A percentile compares a stretch with the other conserved stretches of the same genome.
Evolutionary conservation across 2,113 vertebrate species (phyloP).

Genomic region (Trogon surrucura): DNA sequence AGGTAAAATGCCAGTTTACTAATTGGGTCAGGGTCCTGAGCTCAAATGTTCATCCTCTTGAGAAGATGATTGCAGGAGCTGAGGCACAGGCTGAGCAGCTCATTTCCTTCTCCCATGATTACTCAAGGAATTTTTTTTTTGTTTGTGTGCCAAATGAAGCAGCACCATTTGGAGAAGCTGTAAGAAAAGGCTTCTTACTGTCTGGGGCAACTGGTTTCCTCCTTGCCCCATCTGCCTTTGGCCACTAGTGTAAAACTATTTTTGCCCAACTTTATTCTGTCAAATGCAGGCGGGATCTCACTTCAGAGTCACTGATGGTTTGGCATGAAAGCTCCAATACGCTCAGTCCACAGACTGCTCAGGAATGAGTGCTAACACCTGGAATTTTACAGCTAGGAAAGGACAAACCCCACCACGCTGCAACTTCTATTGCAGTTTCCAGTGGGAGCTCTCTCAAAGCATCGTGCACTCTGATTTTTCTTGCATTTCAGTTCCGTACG

Average conservation of each 20-base stretch:
- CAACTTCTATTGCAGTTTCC: background rate
- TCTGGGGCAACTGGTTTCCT: background rate
- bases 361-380: background rate
- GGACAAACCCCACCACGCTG: background rate
- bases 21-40: background rate
- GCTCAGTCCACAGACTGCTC: background rate
- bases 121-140: background rate
- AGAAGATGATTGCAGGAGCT: background rate
- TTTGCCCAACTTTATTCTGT: background rate
- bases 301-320: background rate
- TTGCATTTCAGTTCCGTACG: conserved; percentile 89
- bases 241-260: background rate
- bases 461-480: background rate
- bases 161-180: background rate
- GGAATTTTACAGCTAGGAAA: background rate
- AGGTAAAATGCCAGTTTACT: background rate
- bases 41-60: background rate
- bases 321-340: background rate
- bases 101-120: background rate
- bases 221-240: background rate
- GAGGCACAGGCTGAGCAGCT: background rate
- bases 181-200: background rate
- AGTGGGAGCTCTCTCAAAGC: background rate
- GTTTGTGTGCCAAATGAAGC: background rate
- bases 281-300: rapidly evolving